phyloP scores from a whole-genome alignment of 2,888 invertebrate genomes.

The Cantharis flavilabris region DNA sequence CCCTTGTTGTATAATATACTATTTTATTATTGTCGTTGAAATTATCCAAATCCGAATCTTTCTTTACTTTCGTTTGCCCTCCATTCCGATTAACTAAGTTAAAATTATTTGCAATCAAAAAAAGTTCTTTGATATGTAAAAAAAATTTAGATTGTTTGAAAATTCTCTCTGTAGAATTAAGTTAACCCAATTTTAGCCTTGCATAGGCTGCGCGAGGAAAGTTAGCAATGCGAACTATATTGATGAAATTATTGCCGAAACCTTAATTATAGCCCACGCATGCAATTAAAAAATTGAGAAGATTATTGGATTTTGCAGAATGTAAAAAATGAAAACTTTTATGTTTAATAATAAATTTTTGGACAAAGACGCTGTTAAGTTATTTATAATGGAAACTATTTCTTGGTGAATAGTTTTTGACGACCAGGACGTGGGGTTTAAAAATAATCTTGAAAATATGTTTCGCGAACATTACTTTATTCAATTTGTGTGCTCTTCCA shows the following conservation, averaged over 20 bases:
- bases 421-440: not conserved
- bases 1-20: no score
- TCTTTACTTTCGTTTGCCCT: not conserved
- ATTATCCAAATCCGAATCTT: not conserved
- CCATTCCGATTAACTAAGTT: not conserved
- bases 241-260: no score
- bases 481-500: not conserved
- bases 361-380: not conserved
- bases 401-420: not conserved
- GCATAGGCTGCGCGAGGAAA: not conserved
- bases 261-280: not conserved
- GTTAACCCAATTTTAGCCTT: not conserved
- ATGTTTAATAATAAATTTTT: not conserved
- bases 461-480: slow-evolving; percentile 10
- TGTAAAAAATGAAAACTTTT: not conserved
- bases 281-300: not conserved
- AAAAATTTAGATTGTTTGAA: not conserved
- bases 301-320: not conserved
- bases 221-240: not conserved
- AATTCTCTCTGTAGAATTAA: not conserved
- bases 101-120: not conserved
- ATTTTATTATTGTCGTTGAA: not conserved
- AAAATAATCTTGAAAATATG: not conserved
- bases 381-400: not conserved
- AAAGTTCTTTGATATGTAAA: not conserved